Base-by-base conservation (phyloP, 2,888 invertebrate species). In the Aphodius sticticus region DNA sequence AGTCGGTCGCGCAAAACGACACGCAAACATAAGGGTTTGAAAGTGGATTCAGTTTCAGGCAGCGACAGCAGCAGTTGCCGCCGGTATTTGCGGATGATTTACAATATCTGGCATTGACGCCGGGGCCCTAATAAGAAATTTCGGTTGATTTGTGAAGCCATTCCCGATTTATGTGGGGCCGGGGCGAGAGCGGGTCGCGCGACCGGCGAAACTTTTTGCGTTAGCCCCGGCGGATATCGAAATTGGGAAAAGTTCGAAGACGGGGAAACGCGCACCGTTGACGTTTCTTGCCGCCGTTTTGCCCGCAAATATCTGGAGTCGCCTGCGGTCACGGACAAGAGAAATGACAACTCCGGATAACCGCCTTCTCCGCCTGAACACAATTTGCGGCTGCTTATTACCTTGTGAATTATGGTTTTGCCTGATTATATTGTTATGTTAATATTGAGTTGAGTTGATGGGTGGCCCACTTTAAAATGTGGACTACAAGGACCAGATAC, bases 31-130 rank as follows among this genome's bases (percentile, higher is more conserved):
- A 53, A 53, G 53, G 53, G 53, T 7, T 77, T 36, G 77, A 77
- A 77, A 53, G 77, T 53, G 53, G 53, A 53, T 70, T 78, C 76
- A 70, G 76, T 75, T 78, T 70, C 53, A 53, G 53, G 9, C 75
- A 77, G 77, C 26, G 69, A 77, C 72, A 53, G 16, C 53, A 72
- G 72, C 70, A 77, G 37, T 26, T 26, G 26, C 26, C 26, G 26
- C 26, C 16, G 38, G 76, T 14, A 70, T 69, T 53, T 16, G 69
- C 77, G 79, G 77, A 69, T 81, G 81, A 79, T 79, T 81, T 79
- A 79, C 78, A 78, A 71, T 71, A 74, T 76, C 71, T 81, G 79
- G 79, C 76, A 78, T 81, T 77, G 79, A 69, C 79, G 77, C 79
- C 53, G 74, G 77, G 69, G 74, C 74, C 69, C 71, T 79, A 79